Percentiles rank a stretch among this genome's conserved stretches.
phyloP scores from a whole-genome alignment of 2,888 invertebrate genomes.

The Acronicta aceris region DNA sequence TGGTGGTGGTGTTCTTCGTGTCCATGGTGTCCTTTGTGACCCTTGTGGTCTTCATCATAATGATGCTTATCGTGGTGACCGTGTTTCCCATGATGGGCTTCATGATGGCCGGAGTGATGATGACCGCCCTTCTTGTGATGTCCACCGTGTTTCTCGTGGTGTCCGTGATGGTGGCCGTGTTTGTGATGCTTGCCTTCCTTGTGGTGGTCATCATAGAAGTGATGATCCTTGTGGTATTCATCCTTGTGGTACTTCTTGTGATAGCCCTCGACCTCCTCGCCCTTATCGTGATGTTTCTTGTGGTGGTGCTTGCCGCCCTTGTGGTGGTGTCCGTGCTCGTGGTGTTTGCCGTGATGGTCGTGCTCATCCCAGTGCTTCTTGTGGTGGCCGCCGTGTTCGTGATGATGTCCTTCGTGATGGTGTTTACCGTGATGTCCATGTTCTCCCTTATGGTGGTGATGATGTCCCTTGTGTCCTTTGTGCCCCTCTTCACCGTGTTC shows the following conservation, averaged over 20 bases:
- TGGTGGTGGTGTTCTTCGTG: conserved; percentile 93
- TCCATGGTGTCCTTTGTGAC: conserved; percentile 93
- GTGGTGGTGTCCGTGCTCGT: conserved; percentile 93
- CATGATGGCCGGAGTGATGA: conserved; percentile 93
- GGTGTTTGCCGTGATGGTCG: conserved; percentile 93
- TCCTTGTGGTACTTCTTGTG: conserved; percentile 96
- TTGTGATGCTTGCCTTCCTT: conserved; percentile 95
- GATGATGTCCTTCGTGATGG: conserved; percentile 93
- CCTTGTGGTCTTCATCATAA: conserved; percentile 94
- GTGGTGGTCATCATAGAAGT: conserved; percentile 96
- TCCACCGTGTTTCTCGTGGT: conserved; percentile 93
- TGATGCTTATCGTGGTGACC: conserved; percentile 95
- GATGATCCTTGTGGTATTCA: conserved; percentile 95
- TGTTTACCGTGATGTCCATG: conserved; percentile 94
- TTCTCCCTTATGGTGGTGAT: conserved; percentile 94
- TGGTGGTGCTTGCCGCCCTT: conserved; percentile 94
- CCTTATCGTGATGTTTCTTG: conserved; percentile 95
- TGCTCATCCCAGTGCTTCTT: conserved; percentile 94
- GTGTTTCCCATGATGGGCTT: conserved; percentile 93
- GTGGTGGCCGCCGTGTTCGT: conserved; percentile 94
- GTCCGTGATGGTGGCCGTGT: conserved; percentile 93
- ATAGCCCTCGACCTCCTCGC: conserved; percentile 94
- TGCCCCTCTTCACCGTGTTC: conserved; percentile 93
- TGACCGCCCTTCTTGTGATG: conserved; percentile 95
- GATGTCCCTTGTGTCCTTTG: conserved; percentile 93